A percentile compares a stretch with the other conserved stretches of the same genome.
Evolutionary conservation across 1,140 invertebrate species (phyloP).

Genomic region (Eumaeus atala): DNA sequence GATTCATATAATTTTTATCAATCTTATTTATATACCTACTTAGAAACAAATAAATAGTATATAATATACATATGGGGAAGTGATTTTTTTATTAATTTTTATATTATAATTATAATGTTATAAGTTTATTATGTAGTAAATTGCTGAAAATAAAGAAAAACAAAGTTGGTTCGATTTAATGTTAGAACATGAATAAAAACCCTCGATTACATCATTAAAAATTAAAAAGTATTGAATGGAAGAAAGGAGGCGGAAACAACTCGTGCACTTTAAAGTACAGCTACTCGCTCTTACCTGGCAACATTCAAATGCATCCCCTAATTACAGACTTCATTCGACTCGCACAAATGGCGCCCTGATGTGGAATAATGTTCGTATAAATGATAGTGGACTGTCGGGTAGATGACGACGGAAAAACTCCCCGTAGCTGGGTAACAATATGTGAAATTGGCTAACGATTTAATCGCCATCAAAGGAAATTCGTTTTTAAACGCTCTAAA

Average conservation of each 20-base stretch:
- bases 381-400: not conserved
- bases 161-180: not conserved
- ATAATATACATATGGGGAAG: too few species aligned
- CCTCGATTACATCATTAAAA: not conserved
- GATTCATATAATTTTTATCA: too few species aligned
- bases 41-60: too few species aligned
- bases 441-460: not conserved
- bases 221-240: not conserved
- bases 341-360: constrained; percentile 10
- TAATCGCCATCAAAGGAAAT: not conserved
- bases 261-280: not conserved
- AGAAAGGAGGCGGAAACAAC: not conserved
- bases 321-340: constrained; percentile 23
- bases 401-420: not conserved
- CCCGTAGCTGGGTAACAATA: not conserved
- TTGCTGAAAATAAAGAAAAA: too few species aligned
- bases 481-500: not conserved
- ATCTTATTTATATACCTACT: too few species aligned
- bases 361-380: constrained; percentile 4
- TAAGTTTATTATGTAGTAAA: too few species aligned
- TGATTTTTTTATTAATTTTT: too few species aligned
- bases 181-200: not conserved
- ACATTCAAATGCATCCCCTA: constrained; percentile 1
- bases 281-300: not conserved
- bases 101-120: too few species aligned